Evolutionary conservation across 2,113 vertebrate species (phyloP).

Genomic region (Maccullochella peelii): DNA sequence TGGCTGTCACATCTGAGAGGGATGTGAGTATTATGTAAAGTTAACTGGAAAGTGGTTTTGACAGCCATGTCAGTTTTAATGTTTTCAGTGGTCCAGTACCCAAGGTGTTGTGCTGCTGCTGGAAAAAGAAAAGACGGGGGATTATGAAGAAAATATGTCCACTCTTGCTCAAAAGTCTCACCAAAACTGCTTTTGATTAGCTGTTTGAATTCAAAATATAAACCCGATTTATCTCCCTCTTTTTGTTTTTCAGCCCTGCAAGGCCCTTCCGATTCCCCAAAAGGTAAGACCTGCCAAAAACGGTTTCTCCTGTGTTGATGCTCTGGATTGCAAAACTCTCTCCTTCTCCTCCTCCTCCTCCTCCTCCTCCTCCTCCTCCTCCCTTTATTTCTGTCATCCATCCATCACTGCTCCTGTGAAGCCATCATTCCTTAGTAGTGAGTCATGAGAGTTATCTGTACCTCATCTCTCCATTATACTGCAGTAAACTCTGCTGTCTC

Average conservation of each 20-base stretch:
- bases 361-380: constrained; percentile 31
- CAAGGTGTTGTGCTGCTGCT: constrained; percentile 9
- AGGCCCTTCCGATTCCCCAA: constrained; percentile 94
- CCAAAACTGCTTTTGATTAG: constrained; percentile 61
- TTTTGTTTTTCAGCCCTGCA: constrained; percentile 85
- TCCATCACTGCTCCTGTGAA: constrained; percentile 61
- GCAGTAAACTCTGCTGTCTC: constrained; percentile 2
- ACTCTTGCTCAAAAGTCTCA: constrained; percentile 15
- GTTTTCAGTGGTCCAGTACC: constrained; percentile 14
- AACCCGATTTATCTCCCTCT: constrained; percentile 72
- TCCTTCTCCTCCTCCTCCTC: constrained; percentile 37
- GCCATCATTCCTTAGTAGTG: constrained; percentile 75
- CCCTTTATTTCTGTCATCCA: constrained; percentile 56
- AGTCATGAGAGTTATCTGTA: constrained; percentile 67
- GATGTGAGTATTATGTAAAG: constrained; percentile 5
- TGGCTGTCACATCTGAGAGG: constrained; percentile 36
- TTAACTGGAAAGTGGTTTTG: constrained; percentile 40
- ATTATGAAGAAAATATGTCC: constrained; percentile 51
- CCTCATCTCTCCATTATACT: constrained; percentile 8
- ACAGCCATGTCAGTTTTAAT: constrained; percentile 49
- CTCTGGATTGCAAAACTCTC: constrained; percentile 41
- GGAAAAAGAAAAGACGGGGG: constrained; percentile 14
- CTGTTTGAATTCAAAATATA: constrained; percentile 64
- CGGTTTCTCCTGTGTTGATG: constrained; percentile 37
- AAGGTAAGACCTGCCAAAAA: constrained; percentile 89